A percentile compares a stretch with the other conserved stretches of the same genome.
phyloP scores from a whole-genome alignment of 2,797 vertebrate species.

The Macropus fuliginosus region DNA sequence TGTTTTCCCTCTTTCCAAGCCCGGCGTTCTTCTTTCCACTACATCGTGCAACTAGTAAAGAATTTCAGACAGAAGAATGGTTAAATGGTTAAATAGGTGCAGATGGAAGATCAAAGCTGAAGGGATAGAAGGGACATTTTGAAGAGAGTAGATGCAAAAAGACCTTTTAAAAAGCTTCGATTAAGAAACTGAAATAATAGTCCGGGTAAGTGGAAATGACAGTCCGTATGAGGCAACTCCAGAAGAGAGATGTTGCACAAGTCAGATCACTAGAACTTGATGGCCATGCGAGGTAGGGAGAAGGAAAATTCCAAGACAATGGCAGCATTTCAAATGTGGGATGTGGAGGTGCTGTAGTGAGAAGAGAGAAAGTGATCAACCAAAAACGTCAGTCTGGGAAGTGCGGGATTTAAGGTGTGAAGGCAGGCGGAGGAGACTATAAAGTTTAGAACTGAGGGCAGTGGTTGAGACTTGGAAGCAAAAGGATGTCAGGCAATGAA shows the following conservation, averaged over 20 bases:
- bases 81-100: not conserved
- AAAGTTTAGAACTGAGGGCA: not conserved
- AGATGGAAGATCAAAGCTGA: not conserved
- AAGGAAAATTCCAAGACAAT: not conserved
- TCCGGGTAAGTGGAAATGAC: not conserved
- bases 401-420: not conserved
- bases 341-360: not conserved
- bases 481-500: not conserved
- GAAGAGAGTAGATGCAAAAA: not conserved
- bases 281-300: not conserved
- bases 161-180: not conserved
- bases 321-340: not conserved
- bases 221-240: not conserved
- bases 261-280: not conserved
- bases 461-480: not conserved
- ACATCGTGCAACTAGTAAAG: not conserved
- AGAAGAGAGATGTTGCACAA: not conserved
- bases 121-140: not conserved
- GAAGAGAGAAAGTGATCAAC: not conserved
- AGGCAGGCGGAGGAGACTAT: not conserved
- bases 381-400: not conserved
- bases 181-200: not conserved
- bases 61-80: not conserved
- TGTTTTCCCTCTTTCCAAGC: not conserved
- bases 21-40: not conserved